Evolutionary conservation across 2,113 vertebrate species (phyloP).

Genomic region (Corydoras maculifer): DNA sequence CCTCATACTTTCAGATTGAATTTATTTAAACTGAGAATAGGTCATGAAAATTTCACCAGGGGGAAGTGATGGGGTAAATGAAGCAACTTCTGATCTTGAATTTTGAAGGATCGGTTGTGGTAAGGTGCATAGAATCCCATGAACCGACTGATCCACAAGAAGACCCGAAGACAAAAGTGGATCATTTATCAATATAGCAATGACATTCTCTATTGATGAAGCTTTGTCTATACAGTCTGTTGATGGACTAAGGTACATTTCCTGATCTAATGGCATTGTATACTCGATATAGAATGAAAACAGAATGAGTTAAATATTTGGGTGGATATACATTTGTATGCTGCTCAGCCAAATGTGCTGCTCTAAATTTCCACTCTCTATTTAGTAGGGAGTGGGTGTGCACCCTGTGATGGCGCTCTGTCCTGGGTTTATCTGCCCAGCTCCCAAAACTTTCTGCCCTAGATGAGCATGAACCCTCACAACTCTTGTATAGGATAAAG

Average conservation of each 20-base stretch:
- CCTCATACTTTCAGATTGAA: constrained; percentile 82
- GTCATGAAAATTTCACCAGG: constrained; percentile 81
- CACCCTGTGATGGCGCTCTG: too few species aligned
- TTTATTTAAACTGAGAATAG: constrained; percentile 74
- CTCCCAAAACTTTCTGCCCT: too few species aligned
- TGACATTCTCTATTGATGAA: too few species aligned
- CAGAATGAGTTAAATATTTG: too few species aligned
- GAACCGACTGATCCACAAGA: constrained; percentile 82
- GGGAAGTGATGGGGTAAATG: constrained; percentile 83
- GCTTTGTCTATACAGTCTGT: too few species aligned
- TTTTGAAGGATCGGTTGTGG: constrained; percentile 81
- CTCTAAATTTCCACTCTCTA: too few species aligned
- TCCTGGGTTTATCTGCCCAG: too few species aligned
- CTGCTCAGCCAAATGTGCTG: too few species aligned
- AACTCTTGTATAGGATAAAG: too few species aligned
- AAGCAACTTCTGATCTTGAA: constrained; percentile 42
- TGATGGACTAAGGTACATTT: constrained; percentile 79
- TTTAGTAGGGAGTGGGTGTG: too few species aligned
- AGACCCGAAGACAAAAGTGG: constrained; percentile 76
- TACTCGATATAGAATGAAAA: constrained; percentile 90
- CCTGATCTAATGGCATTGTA: constrained; percentile 98
- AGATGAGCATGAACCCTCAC: too few species aligned
- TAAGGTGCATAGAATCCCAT: constrained; percentile 77
- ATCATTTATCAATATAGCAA: neutral
- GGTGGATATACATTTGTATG: too few species aligned